These are phyloP conservation scores for Scaptomyza polygonia DNA, from an alignment of 2,888 invertebrate genomes.

Conservation along the genomic window DNA sequence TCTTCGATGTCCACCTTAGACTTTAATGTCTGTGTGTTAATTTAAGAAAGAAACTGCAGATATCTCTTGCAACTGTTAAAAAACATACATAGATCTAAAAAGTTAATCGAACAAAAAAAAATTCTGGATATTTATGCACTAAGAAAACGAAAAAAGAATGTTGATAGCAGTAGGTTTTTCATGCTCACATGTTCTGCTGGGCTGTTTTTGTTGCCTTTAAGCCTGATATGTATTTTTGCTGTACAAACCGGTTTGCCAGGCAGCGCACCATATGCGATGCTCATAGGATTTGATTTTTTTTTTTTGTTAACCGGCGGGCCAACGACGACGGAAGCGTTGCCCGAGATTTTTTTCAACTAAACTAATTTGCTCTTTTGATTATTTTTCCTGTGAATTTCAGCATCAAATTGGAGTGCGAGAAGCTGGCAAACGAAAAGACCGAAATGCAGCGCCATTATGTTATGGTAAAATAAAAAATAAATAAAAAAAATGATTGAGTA, in stretches of 20 bases:
- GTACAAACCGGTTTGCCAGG: conserved; percentile 55
- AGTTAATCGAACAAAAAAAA: conserved; percentile 19
- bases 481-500: conserved; percentile 7
- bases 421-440: conserved; percentile 98
- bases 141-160: conserved; percentile 37
- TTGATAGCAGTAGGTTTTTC: conserved; percentile 46
- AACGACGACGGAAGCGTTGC: conserved; percentile 56
- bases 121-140: conserved; percentile 3
- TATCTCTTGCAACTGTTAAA: not conserved
- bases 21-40: not conserved
- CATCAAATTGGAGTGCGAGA: conserved; percentile 98
- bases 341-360: conserved; percentile 53
- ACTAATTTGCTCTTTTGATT: conserved; percentile 72
- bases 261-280: conserved; percentile 54
- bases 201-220: conserved; percentile 33
- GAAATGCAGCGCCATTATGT: conserved; percentile 99
- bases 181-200: conserved; percentile 46
- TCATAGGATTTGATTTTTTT: conserved; percentile 52
- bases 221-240: conserved; percentile 41
- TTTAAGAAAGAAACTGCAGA: not conserved
- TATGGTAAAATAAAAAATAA: conserved; percentile 90
- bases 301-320: conserved; percentile 50
- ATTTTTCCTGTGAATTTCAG: conserved; percentile 86
- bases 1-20: not conserved
- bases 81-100: conserved; percentile 1